Evolutionary conservation across 2,888 invertebrate genomes (phyloP), one percentile per base, ranked within the genome.

Genomic region (Steinernema scapterisci): DNA sequence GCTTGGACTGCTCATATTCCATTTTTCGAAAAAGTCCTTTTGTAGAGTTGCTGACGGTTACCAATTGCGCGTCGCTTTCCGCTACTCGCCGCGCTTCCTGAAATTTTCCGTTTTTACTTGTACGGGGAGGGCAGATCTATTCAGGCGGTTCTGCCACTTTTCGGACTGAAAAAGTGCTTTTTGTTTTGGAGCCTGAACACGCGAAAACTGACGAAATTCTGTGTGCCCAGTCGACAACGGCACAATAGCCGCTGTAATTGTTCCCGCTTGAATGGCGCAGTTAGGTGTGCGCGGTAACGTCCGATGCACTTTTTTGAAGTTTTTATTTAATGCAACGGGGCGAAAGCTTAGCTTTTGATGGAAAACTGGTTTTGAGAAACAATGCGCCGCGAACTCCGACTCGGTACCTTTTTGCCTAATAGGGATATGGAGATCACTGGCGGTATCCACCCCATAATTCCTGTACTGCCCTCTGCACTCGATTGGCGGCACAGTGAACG

Each of bases 251-350:
- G 38, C 38, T 38, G 38, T 38, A 38, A 38, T 38, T 38, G 38
- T 11, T 1, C 11, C 23, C 11, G 63, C 31, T 63, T 31, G 31
- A 63, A 31, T 31, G 9, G 63, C 16, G 63, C 31, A 27, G 63
- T 31, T 63, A 63, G 63, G 27, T 38, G 38, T 38, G 38, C 7
- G 27, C 63, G n/a, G 63, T 63, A 63, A 63, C 31, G 63, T 23
- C 63, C 63, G 63, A 63, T 63, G 63, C 63, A 63, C 63, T 63
- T 63, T 63, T 63, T 63, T 9, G 23, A 31, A 25, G 27, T 27
- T 63, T 63, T 27, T 63, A 63, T 63, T 63, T 9, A 63, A 63
- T 63, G 27, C 63, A 27, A 31, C 13, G 3, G 25, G 13, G 23
- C 63, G 19, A 63, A 63, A 63, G 38, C 38, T 25, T 63, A 16